These are phyloP conservation scores for Oenanthe melanoleuca DNA, from an alignment of 2,113 vertebrate species.

Conservation along the genomic window DNA sequence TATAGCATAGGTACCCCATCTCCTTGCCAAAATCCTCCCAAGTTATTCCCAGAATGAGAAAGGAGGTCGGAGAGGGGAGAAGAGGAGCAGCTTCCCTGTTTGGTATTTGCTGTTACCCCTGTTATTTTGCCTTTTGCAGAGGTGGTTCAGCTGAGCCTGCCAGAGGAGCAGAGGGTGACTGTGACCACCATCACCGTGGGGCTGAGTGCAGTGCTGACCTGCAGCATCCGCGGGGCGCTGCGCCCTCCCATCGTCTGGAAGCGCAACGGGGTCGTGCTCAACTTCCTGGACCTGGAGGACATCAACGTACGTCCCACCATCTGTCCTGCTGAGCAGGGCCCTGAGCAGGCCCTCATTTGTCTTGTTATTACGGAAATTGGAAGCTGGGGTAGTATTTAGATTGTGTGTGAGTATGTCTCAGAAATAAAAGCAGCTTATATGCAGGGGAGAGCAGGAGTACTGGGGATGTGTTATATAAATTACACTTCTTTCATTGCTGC, in stretches of 20 bases:
- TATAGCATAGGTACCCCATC: background rate
- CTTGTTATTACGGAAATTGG: background rate
- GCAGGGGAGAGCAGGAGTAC: background rate
- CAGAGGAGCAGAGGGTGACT: slow-evolving; percentile 81
- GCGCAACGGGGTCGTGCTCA: slow-evolving; percentile 88
- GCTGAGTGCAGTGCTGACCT: slow-evolving; percentile 88
- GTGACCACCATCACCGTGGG: slow-evolving; percentile 90
- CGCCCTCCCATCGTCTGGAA: slow-evolving; percentile 93
- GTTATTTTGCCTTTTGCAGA: slow-evolving; percentile 75
- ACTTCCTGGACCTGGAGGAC: slow-evolving; percentile 92
- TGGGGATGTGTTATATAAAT: background rate
- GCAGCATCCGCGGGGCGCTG: slow-evolving; percentile 85
- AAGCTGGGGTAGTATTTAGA: background rate
- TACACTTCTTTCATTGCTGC: background rate
- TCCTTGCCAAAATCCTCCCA: background rate
- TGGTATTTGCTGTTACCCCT: background rate
- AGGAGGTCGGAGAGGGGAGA: background rate
- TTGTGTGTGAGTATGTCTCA: background rate
- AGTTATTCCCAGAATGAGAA: background rate
- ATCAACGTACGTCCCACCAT: slow-evolving; percentile 83
- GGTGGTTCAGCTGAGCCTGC: slow-evolving; percentile 87
- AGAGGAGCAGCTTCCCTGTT: background rate
- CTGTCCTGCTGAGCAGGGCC: background rate
- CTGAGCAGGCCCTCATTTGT: background rate
- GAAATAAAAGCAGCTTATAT: background rate